Conservation (phyloP, 2,797 vertebrate genomes). For the Acanthis flammea region DNA sequence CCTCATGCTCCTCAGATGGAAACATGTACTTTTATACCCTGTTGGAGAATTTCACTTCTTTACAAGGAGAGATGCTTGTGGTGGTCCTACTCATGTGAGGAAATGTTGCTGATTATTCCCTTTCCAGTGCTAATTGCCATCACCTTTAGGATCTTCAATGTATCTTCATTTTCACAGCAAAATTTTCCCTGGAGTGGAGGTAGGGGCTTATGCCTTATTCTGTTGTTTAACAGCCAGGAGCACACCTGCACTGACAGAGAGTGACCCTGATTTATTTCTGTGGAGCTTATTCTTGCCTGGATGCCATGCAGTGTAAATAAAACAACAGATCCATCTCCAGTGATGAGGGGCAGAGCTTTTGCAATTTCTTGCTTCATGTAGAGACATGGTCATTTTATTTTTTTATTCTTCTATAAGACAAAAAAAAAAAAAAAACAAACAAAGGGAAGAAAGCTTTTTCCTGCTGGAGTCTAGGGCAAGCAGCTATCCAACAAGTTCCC, state of each 20-base stretch:
- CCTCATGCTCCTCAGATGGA: neutral
- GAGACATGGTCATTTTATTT: neutral
- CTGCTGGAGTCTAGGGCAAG: neutral
- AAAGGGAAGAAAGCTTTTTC: neutral
- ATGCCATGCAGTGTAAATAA: slow-evolving; percentile 20
- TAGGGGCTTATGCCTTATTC: neutral
- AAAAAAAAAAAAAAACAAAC: neutral
- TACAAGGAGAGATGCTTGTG: neutral
- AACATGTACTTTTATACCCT: neutral
- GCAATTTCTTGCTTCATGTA: neutral
- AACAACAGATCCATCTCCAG: neutral
- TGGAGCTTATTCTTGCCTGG: neutral
- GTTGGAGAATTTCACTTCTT: neutral
- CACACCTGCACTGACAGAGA: neutral
- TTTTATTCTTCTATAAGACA: neutral
- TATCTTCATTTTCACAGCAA: neutral
- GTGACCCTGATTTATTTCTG: slow-evolving; percentile 20
- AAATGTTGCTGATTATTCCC: neutral
- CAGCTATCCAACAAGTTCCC: neutral
- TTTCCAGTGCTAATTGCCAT: neutral
- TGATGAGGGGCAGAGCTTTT: neutral
- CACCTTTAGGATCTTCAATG: neutral
- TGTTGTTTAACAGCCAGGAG: neutral
- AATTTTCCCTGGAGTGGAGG: neutral
- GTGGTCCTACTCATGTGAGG: neutral